Evolutionary conservation across 2,113 vertebrate species (phyloP), one percentile per base, ranked within the genome.

Genomic region (Apeltes quadracus): DNA sequence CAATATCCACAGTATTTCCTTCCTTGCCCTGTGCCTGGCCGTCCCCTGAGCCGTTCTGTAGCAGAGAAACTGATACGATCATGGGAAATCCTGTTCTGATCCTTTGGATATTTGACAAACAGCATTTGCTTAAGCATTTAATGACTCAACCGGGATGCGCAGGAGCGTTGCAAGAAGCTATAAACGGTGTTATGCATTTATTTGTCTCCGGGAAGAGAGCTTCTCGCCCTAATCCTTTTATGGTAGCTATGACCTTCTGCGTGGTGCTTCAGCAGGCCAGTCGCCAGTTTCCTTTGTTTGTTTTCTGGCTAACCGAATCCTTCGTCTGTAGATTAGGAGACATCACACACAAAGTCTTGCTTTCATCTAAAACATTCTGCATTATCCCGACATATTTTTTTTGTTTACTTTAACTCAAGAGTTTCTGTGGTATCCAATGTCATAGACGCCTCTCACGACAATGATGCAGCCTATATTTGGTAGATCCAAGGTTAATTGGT

Each of bases 21-120:
- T 89, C 88, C 84, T 81, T 64, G 58, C 48, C 67, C 79, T 66
- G 44, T 75, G 53, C 43, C 20, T 84, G 75, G 83, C 87, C 82
- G 86, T 85, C 69, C 44, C 56, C 65, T 74, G 68, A 86, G 41
- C 50, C 1, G n/a, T 16, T 0, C 23, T 59, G n/a, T 59, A 34
- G 25, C 68, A 53, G 71, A 72, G 44, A 85, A 84, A 69, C 57
- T 58, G 71, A 85, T 89, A 78, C 0, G 66, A 92, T 89, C 82
- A 89, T 88, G 70, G 86, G 86, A 88, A 87, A 89, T 87, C 86
- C 87, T 78, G 78, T 66, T 72, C 20, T 10, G 18, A 81, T 72
- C 38, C 43, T 63, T 66, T 63, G 59, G 68, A 83, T 1, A 2
- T 44, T 69, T 70, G 76, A 70, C 81, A 85, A 85, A 82, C 62